Evolutionary conservation across 2,797 vertebrate genomes (phyloP), one percentile per base, ranked within the genome.

Genomic region (Brachyrhaphis roseni): DNA sequence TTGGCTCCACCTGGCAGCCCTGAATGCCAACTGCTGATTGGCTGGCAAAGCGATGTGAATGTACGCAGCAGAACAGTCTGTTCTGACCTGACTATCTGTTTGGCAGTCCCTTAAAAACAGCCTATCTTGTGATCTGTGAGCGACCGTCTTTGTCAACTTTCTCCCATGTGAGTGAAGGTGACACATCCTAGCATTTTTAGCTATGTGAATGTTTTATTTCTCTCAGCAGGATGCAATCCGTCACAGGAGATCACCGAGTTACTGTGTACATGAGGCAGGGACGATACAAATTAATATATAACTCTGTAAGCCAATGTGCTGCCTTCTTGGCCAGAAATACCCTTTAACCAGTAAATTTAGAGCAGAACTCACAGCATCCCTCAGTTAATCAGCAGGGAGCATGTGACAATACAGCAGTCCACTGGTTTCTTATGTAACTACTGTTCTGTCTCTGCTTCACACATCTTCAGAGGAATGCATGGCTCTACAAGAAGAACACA

Each of bases 11-110:
- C 90, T 92, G 87, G 89, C 88, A 90, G 82, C 12, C 47, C 75
- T 31, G 81, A 79, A 83, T 66, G 77, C 81, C 76, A 78, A 53
- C 72, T 76, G 83, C 86, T 86, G 86, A 94, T 90, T 90, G 91
- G 86, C 85, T 92, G 87, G 86, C 82, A 87, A 55, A 51, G 36
- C 62, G 70, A 81, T 49, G 57, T 78, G 84, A 90, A 76, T 73
- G 83, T 47, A 74, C 46, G 82, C 77, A 77, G 73, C 79, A 84
- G 94, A 91, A 95, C 92, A 91, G 86, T 82, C 83, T 90, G 91
- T 94, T 86, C 94, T 91, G 89, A 93, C 89, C 89, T 68, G 88
- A 81, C 84, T 82, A 74, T 81, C 55, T 74, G 39, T 80, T 83
- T 91, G 88, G 88, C 82, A 84, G 76, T 71, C 34, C 78, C 62